phyloP scores from a whole-genome alignment of 2,797 vertebrate genomes.

The Protonibea diacanthus region DNA sequence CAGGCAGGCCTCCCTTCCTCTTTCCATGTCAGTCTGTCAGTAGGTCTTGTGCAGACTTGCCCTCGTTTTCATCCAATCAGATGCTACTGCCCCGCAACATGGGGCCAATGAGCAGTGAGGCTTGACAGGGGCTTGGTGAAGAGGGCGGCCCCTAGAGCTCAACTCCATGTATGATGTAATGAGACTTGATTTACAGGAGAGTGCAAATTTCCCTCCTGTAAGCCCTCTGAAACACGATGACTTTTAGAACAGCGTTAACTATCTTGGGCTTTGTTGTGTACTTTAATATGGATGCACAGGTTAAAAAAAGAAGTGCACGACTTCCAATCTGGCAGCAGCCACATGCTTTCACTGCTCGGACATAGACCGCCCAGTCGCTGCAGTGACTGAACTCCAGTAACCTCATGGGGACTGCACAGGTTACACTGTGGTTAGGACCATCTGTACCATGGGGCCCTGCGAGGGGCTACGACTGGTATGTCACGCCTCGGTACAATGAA shows the following conservation, averaged over 20 bases:
- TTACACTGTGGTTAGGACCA: constrained; percentile 46
- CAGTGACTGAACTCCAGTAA: constrained; percentile 70
- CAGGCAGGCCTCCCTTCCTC: constrained; percentile 42
- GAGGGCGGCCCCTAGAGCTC: constrained; percentile 61
- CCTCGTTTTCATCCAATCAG: constrained; percentile 82
- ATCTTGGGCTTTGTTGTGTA: background rate
- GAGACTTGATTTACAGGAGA: constrained; percentile 44
- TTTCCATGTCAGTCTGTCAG: constrained; percentile 76
- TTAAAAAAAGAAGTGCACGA: background rate
- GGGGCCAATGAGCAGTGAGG: constrained; percentile 73
- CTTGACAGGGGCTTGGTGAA: constrained; percentile 75
- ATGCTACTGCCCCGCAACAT: constrained; percentile 11
- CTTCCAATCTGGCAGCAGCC: background rate
- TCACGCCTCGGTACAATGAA: constrained; percentile 43
- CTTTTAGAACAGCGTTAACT: constrained; percentile 3
- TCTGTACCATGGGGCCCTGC: constrained; percentile 62
- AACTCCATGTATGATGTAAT: constrained; percentile 69
- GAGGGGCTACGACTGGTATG: constrained; percentile 48
- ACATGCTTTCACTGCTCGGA: background rate
- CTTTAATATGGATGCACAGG: background rate
- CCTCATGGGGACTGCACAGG: constrained; percentile 47
- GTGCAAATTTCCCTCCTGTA: constrained; percentile 6
- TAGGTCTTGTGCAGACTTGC: constrained; percentile 80
- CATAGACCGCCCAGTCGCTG: background rate
- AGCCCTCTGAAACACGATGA: constrained; percentile 14